phyloP scores from a whole-genome alignment of 2,797 vertebrate genomes.

The Pogonophryne albipinna region DNA sequence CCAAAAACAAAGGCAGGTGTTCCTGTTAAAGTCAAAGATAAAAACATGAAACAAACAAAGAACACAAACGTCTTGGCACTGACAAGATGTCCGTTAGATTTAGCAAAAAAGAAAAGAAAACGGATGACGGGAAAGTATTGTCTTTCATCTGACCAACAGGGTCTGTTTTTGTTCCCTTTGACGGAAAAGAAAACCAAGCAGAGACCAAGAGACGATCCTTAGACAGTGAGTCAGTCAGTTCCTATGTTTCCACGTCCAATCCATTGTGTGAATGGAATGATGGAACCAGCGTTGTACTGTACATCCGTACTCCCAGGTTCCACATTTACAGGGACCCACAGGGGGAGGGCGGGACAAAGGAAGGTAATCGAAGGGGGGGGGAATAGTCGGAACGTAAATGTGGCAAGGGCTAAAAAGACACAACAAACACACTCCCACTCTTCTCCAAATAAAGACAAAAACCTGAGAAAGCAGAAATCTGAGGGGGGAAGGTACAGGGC shows the following conservation, averaged over 20 bases:
- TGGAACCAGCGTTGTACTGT: slow-evolving; percentile 52
- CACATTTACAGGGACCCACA: slow-evolving; percentile 59
- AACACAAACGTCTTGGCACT: slow-evolving; percentile 83
- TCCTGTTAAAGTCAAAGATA: slow-evolving; percentile 66
- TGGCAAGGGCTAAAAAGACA: slow-evolving; percentile 49
- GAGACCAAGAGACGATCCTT: slow-evolving; percentile 56
- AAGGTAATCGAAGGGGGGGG: slow-evolving; percentile 18
- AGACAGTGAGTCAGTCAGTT: slow-evolving; percentile 63
- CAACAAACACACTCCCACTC: slow-evolving; percentile 49
- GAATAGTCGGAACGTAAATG: slow-evolving; percentile 10
- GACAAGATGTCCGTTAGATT: slow-evolving; percentile 75
- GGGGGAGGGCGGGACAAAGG: slow-evolving; percentile 22
- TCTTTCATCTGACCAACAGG: slow-evolving; percentile 63
- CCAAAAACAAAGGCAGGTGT: slow-evolving; percentile 69
- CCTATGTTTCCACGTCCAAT: slow-evolving; percentile 54
- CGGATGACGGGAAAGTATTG: slow-evolving; percentile 53
- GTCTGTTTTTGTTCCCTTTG: slow-evolving; percentile 77
- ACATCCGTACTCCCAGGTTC: slow-evolving; percentile 54
- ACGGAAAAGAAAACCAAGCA: slow-evolving; percentile 66
- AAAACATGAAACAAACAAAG: slow-evolving; percentile 59
- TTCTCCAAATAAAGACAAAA: slow-evolving; percentile 68
- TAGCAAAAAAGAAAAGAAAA: slow-evolving; percentile 51
- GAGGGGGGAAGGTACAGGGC: slow-evolving; percentile 53
- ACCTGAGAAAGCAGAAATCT: slow-evolving; percentile 84
- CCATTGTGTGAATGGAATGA: slow-evolving; percentile 55